Percentiles rank a stretch among this genome's conserved stretches.
phyloP scores from a whole-genome alignment of 2,888 invertebrate species.

The Linnaemya tessellans region DNA sequence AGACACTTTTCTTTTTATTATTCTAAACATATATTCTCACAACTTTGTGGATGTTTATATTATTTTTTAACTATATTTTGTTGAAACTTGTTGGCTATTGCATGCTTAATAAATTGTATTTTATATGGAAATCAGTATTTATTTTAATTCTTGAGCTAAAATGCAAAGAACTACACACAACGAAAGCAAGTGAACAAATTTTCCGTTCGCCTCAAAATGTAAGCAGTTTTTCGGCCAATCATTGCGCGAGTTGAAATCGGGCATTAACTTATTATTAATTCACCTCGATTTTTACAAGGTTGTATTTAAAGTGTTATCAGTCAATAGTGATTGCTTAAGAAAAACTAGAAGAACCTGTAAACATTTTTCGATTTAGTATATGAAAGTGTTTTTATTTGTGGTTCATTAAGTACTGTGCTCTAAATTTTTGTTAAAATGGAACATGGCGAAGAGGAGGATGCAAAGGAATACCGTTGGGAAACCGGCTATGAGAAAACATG shows the following conservation, averaged over 20 bases:
- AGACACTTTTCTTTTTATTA: constrained; percentile 48
- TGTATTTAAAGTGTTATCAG: constrained; percentile 39
- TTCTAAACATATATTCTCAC: constrained; percentile 5
- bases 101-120: constrained; percentile 53
- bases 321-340: constrained; percentile 9
- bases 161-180: constrained; percentile 73
- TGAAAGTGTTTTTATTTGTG: neutral
- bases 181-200: constrained; percentile 75
- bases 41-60: constrained; percentile 17
- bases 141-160: constrained; percentile 68
- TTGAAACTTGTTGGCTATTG: constrained; percentile 39
- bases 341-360: constrained; percentile 53
- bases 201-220: constrained; percentile 77
- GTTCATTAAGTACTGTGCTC: neutral
- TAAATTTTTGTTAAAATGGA: constrained; percentile 76
- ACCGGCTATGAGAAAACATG: constrained; percentile 97
- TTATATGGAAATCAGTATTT: constrained; percentile 64
- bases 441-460: constrained; percentile 89
- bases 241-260: constrained; percentile 65
- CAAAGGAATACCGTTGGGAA: constrained; percentile 96
- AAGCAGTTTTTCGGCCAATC: constrained; percentile 75
- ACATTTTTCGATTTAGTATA: neutral
- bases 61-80: neutral
- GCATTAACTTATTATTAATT: constrained; percentile 28
- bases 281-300: constrained; percentile 42